A percentile compares a stretch with the other conserved stretches of the same genome.
Conservation (phyloP, 30 jellyfish, hydroid and myxozoan genomes). For the Mastigias papua region DNA sequence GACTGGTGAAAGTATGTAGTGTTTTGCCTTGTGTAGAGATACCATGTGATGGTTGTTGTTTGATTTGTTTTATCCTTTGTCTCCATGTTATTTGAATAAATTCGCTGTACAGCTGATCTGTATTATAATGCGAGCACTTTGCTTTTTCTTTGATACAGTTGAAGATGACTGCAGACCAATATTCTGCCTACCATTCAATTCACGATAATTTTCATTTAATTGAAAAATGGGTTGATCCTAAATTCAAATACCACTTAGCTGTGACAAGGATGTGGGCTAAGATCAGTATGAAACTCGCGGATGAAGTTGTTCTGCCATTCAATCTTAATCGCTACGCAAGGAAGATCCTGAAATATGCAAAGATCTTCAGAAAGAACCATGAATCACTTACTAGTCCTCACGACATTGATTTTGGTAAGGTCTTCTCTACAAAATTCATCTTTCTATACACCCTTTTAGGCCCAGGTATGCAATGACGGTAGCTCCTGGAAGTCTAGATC, state of each 20-base stretch:
- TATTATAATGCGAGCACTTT: too few species aligned
- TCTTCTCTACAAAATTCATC: too few species aligned
- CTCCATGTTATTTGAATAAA: too few species aligned
- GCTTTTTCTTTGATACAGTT: too few species aligned
- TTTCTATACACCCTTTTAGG: too few species aligned
- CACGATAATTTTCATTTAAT: constrained; percentile 94
- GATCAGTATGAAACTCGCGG: constrained; percentile 79
- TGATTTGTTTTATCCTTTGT: too few species aligned
- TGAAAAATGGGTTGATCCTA: constrained; percentile 88
- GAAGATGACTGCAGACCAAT: constrained; percentile 60
- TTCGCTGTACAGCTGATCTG: too few species aligned
- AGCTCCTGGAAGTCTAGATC: too few species aligned
- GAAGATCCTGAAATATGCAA: constrained; percentile 28
- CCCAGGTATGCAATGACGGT: too few species aligned
- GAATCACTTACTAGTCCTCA: constrained; percentile 40
- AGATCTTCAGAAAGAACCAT: constrained; percentile 13
- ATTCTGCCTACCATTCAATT: constrained; percentile 89
- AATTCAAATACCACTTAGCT: constrained; percentile 73
- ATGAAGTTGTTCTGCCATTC: constrained; percentile 73
- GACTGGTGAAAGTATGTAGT: too few species aligned
- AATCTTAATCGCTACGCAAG: constrained; percentile 61
- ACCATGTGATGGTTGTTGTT: too few species aligned
- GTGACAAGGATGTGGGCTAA: constrained; percentile 88
- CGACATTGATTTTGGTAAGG: constrained; percentile 56
- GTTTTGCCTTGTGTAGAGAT: too few species aligned